These are phyloP conservation scores for Brachionus calyciflorus DNA, from an alignment of 1,140 invertebrate genomes.

Conservation along the genomic window DNA sequence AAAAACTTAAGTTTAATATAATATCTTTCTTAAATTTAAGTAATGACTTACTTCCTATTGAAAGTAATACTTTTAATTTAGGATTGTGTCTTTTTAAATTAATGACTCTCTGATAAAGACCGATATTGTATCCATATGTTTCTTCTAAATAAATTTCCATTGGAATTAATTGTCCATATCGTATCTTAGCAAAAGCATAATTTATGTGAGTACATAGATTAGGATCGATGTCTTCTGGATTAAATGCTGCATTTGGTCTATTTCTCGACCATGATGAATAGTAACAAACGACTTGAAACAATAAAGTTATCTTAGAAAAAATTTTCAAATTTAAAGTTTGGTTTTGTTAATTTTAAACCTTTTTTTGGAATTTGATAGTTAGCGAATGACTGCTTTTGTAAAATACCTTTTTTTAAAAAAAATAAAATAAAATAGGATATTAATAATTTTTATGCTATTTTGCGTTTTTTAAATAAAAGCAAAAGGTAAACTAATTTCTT, in stretches of 20 bases:
- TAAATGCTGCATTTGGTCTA: conserved; percentile 63
- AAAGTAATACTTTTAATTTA: neutral
- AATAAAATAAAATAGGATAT: too few relatives aligned
- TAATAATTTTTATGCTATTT: too few relatives aligned
- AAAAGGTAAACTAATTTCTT: too few relatives aligned
- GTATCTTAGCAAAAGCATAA: conserved; percentile 74
- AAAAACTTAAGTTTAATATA: neutral
- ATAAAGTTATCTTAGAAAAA: too few relatives aligned
- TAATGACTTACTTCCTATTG: conserved; percentile 63
- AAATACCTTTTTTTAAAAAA: too few relatives aligned
- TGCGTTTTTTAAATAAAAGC: too few relatives aligned
- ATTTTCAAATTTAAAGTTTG: too few relatives aligned
- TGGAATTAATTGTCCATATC: conserved; percentile 69
- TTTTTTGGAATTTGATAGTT: too few relatives aligned
- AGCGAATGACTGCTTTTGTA: too few relatives aligned
- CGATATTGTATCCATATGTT: conserved; percentile 51
- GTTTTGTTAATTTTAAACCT: too few relatives aligned
- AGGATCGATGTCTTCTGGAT: conserved; percentile 88
- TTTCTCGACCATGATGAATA: conserved; percentile 34
- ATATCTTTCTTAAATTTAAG: neutral
- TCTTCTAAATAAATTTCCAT: conserved; percentile 75
- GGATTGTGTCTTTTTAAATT: neutral
- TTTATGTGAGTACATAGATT: conserved; percentile 92
- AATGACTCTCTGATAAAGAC: neutral
- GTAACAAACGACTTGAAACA: conserved; percentile 46